Evolutionary conservation across 2,113 vertebrate species (phyloP), one percentile per base, ranked within the genome.

Genomic region (Cebidichthys violaceus): DNA sequence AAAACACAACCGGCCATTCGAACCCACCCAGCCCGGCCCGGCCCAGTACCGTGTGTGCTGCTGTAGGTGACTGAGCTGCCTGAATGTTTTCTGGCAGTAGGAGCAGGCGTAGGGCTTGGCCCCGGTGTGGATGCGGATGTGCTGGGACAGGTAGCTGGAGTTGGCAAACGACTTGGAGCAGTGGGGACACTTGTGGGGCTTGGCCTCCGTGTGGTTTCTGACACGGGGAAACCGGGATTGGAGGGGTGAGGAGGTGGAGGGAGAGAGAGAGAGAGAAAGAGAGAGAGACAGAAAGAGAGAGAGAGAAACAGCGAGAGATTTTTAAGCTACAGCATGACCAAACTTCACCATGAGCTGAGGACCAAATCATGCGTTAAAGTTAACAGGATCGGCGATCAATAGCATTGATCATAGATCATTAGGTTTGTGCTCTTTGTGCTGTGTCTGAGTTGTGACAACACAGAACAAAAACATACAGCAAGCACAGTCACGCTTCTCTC

Each of bases 91-190:
- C 97, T 99, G 97, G 96, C 98, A 99, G 96, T 97, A 99, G 96
- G 96, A 95, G 97, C 98, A 99, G 93, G 96, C 96, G 95, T 99
- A 99, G 94, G 98, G 98, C 95, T 99, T 99, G 93, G 98, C 98
- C 92, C 98, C 97, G 31, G 96, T 98, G 95, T 99, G 98, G 95
- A 99, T 99, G 82, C 98, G 97, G 94, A 99, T 96, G 95, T 99
- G 98, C 96, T 99, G 98, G 92, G 98, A 96, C 97, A 99, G 96
- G 96, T 99, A 99, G 96, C 97, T 98, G 95, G 95, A 98, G 96
- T 99, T 99, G 96, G 98, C 97, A 92, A 99, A 99, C 89, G 97
- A 98, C 96, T 99, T 99, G 96, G 98, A 99, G 95, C 98, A 99
- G 94, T 99, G 98, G 84, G 98, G 98, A 91, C 98, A 99, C 97